Conservation (phyloP, 2,797 vertebrate species). For the Sparus aurata region DNA sequence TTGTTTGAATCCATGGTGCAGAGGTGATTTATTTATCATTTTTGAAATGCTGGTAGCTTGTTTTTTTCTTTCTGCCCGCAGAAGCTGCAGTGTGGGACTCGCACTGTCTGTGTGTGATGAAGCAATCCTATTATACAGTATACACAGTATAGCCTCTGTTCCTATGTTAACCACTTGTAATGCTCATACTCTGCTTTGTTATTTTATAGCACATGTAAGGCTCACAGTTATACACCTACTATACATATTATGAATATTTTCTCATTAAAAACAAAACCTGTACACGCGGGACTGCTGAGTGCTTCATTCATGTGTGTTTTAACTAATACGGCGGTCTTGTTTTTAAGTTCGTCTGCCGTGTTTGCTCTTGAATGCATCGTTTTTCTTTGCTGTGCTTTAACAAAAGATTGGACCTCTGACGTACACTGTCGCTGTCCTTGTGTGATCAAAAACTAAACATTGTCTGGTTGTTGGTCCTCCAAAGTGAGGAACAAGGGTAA, state of each 20-base stretch:
- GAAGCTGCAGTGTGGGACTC: conserved; percentile 42
- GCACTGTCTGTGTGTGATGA: conserved; percentile 68
- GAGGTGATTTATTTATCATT: conserved; percentile 79
- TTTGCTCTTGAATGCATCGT: neutral
- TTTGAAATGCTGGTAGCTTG: conserved; percentile 60
- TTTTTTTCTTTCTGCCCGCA: conserved; percentile 43
- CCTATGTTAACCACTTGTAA: conserved; percentile 93
- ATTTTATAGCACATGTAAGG: conserved; percentile 95
- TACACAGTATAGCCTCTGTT: conserved; percentile 81
- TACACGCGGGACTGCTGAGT: conserved; percentile 44
- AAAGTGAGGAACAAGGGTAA: neutral
- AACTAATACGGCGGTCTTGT: neutral
- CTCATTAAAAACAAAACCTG: conserved; percentile 94
- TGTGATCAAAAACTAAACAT: neutral
- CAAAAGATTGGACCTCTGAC: neutral
- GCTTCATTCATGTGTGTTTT: conserved; percentile 30
- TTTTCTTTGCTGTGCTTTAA: neutral
- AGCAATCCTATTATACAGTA: conserved; percentile 67
- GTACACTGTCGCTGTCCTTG: neutral
- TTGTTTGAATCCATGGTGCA: conserved; percentile 73
- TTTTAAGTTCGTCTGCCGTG: neutral
- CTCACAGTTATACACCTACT: conserved; percentile 89
- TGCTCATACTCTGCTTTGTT: conserved; percentile 90
- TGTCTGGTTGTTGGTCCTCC: neutral
- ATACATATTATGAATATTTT: conserved; percentile 95